Evolutionary conservation across 2,888 invertebrate species (phyloP).

Genomic region (Syritta pipiens): DNA sequence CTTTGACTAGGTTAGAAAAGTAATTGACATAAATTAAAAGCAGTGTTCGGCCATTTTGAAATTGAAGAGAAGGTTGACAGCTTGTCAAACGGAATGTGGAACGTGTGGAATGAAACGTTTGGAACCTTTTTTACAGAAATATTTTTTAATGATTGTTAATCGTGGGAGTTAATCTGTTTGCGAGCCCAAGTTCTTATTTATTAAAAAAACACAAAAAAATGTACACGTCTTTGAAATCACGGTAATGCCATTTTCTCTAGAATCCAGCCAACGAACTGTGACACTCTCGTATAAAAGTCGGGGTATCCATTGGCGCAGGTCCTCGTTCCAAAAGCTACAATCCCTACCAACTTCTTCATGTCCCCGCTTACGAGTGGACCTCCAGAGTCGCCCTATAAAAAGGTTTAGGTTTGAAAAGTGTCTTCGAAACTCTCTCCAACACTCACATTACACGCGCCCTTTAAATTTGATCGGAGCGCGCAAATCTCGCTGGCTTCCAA

Average conservation of each 20-base stretch:
- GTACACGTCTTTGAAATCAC: no score
- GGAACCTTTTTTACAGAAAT: no score
- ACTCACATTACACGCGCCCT: conserved; percentile 37
- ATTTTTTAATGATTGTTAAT: no score
- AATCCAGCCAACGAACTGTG: conserved; percentile 76
- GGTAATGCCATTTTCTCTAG: conserved; percentile 71
- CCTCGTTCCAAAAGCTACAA: conserved; percentile 68
- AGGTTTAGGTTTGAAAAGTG: conserved; percentile 2
- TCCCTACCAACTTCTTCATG: conserved; percentile 53
- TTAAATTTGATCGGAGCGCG: background rate
- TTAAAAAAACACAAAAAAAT: no score
- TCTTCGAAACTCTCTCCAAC: background rate
- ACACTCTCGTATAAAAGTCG: conserved; percentile 76
- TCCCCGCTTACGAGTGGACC: conserved; percentile 69
- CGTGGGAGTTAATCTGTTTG: no score
- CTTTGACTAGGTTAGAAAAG: no score
- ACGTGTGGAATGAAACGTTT: no score
- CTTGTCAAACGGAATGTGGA: no score
- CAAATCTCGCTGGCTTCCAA: conserved; percentile 6
- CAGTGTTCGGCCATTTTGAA: no score
- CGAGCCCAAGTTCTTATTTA: no score
- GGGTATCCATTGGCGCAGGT: conserved; percentile 58
- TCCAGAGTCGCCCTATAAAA: conserved; percentile 70
- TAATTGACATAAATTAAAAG: no score
- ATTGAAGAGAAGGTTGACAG: no score